Evolutionary conservation across 2,797 vertebrate species (phyloP).

Genomic region (Lagodon rhomboides): DNA sequence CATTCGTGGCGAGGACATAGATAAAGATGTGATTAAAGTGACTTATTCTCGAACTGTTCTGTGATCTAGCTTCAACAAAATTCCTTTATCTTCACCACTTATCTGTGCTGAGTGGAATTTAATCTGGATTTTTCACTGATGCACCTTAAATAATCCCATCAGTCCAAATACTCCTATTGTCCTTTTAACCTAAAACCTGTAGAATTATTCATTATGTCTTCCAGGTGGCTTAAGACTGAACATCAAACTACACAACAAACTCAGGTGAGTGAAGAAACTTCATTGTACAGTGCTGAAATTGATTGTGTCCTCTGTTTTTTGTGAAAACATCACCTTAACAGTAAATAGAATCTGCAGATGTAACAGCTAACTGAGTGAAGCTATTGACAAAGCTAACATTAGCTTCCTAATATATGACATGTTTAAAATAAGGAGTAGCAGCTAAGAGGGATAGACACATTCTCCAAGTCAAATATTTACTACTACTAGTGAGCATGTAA

Average conservation of each 20-base stretch:
- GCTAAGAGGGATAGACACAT: no score
- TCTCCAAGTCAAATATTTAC: no score
- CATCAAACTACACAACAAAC: constrained; percentile 4
- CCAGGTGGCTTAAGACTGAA: constrained; percentile 22
- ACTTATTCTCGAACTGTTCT: background rate
- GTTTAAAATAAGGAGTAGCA: no score
- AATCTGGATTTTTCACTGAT: background rate
- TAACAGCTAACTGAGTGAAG: no score
- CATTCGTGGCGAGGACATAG: background rate
- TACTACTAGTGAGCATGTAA: no score
- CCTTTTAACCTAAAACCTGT: background rate
- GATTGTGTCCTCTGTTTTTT: background rate
- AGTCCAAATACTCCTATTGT: no score
- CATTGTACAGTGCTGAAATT: background rate
- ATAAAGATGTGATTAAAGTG: background rate
- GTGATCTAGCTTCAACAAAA: background rate
- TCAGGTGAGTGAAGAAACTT: constrained; percentile 5
- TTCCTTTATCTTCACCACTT: background rate
- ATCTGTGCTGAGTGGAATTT: background rate
- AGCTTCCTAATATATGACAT: no score
- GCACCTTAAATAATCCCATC: background rate
- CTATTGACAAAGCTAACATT: no score
- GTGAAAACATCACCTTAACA: background rate
- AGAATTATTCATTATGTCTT: background rate
- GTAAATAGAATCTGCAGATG: no score